Base-by-base conservation (phyloP, 2,888 invertebrate species). In the Archaeoteleia sp. region DNA sequence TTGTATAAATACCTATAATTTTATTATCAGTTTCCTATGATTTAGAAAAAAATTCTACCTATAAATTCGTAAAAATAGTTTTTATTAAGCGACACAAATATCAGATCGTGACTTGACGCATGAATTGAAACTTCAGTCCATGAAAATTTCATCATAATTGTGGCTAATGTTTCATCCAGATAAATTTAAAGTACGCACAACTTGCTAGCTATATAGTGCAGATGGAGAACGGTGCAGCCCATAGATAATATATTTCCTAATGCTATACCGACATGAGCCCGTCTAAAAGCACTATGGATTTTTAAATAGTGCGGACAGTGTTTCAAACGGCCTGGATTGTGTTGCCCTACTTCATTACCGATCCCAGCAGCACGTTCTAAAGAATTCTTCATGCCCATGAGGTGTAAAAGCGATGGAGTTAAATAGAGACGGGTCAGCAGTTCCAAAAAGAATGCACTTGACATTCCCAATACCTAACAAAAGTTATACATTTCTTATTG, bases 261-360 rank as follows among this genome's bases (percentile, higher is more conserved):
- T 8, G 95, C 95, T 74, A 94, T 92, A 63, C 87, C 88, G 82
- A 92, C 91, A 86, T 95, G 95, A 48, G 92, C 89, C 32, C 89
- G 88, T 45, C 95, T 89, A 86, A 95, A 95, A 20, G 89, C 87
- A 72, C 88, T 89, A 78, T 95, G 90, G 9, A 94, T 89, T 77
- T 90, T 90, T 74, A 93, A 87, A 86, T 95, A 95, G 81, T 93
- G 92, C 0, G 94, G 93, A 80, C 94, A 94, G 79, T 92, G 89
- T 10, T 90, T 89, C 15, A 95, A 86, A 72, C 90, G 89, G 48
- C 93, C 93, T 17, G 92, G 88, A 34, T 92, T 87, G 74, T 93
- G 89, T 77, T 89, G 88, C 34, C 95, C 95, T 60, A 95, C 86
- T 87, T 95, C 95, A 77, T 90, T 89, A 0, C 95, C 95, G 45